These are phyloP conservation scores for Macaria liturata DNA, from an alignment of 2,888 invertebrate genomes.

Conservation along the genomic window DNA sequence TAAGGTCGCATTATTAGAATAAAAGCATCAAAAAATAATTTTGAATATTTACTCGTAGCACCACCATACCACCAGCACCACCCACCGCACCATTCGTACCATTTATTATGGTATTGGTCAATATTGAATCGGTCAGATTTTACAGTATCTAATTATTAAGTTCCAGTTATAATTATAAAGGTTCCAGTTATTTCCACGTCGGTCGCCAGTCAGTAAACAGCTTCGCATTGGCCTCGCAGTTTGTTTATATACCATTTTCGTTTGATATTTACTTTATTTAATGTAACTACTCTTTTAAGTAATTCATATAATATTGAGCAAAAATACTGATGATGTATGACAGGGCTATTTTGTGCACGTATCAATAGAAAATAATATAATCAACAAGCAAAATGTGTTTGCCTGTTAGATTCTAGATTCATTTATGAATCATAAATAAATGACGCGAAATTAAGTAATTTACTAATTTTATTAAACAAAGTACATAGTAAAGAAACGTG, in stretches of 20 bases:
- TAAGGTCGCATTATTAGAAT: background rate
- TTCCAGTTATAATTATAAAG: too few relatives aligned
- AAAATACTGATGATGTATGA: too few relatives aligned
- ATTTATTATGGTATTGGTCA: constrained; percentile 34
- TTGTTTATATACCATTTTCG: constrained; percentile 37
- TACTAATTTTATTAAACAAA: too few relatives aligned
- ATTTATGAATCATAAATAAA: too few relatives aligned
- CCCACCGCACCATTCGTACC: background rate
- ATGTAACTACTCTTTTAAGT: constrained; percentile 15
- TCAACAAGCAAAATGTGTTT: too few relatives aligned
- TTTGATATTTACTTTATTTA: constrained; percentile 33
- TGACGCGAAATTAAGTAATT: too few relatives aligned
- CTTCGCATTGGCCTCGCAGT: constrained; percentile 25
- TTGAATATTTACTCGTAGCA: background rate
- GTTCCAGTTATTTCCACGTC: constrained; percentile 44
- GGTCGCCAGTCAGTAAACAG: constrained; percentile 40
- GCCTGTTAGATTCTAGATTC: too few relatives aligned
- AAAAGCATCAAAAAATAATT: too few relatives aligned
- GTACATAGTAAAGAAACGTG: too few relatives aligned
- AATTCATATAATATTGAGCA: too few relatives aligned
- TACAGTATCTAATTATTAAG: constrained; percentile 50
- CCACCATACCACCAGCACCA: background rate
- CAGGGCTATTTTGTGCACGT: too few relatives aligned
- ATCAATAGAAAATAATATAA: too few relatives aligned
- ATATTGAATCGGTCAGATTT: constrained; percentile 44